These are phyloP conservation scores for Agrilus biguttatus DNA, from an alignment of 2,888 invertebrate species.

Conservation along the genomic window DNA sequence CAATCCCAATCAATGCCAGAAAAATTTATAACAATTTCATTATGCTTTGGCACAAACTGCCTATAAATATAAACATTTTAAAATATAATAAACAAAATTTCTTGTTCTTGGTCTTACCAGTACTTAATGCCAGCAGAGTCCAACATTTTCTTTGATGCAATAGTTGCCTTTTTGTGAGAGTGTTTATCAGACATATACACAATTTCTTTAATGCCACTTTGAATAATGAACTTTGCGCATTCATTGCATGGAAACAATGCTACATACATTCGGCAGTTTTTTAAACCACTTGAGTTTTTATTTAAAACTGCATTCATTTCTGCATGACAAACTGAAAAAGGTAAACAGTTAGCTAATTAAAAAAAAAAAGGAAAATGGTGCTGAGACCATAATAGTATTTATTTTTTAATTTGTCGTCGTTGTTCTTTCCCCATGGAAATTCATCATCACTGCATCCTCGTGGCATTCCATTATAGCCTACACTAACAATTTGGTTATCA, in stretches of 20 bases:
- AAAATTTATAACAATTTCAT: slow-evolving; percentile 56
- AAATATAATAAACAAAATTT: neutral
- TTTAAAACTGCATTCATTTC: slow-evolving; percentile 96
- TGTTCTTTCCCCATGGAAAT: slow-evolving; percentile 76
- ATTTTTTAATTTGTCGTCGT: slow-evolving; percentile 44
- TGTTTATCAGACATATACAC: slow-evolving; percentile 76
- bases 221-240: slow-evolving; percentile 93
- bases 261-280: slow-evolving; percentile 73
- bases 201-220: slow-evolving; percentile 71
- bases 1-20: slow-evolving; percentile 42
- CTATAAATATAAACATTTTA: slow-evolving; percentile 28
- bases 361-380: slow-evolving; percentile 6
- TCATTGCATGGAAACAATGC: slow-evolving; percentile 94
- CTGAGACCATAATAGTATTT: slow-evolving; percentile 74
- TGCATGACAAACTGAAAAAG: slow-evolving; percentile 81
- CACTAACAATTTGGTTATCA: slow-evolving; percentile 76
- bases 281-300: slow-evolving; percentile 64
- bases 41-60: slow-evolving; percentile 46
- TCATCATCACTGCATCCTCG: slow-evolving; percentile 73
- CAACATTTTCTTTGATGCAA: slow-evolving; percentile 72
- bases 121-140: slow-evolving; percentile 59
- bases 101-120: slow-evolving; percentile 31
- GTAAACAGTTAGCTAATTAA: slow-evolving; percentile 1
- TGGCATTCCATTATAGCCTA: slow-evolving; percentile 98
- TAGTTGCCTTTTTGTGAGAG: slow-evolving; percentile 46